Base-by-base conservation (phyloP, 2,888 invertebrate species). In the Anthoptus insignis region DNA sequence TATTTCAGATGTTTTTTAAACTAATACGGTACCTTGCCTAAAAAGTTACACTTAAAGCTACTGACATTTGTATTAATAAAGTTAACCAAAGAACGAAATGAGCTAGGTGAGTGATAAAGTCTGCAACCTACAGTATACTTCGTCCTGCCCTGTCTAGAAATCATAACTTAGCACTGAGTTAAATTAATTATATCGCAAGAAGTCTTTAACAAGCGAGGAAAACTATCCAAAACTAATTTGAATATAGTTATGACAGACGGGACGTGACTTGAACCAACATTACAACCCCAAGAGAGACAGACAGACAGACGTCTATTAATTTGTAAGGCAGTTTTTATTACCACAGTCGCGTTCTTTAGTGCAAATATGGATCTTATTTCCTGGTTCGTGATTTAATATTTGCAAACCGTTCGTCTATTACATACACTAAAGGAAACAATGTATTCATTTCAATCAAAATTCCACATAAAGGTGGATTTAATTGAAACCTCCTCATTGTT, bases 61-160 rank as follows among this genome's bases (percentile, higher is more conserved):
- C 49, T 65, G 50, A 56, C 54, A 59, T n/a, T 27, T 19, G 50
- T 27, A 45, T n/a, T n/a, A n/a, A n/a, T n/a, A 64, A 65, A 66
- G 49, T 66, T 56, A 42, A 53, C 39, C 49, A 59, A 65, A 58
- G 24, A 54, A 54, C 47, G 42, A 59, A 58, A 54, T 19, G 34
- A 66, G 70, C 59, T 61, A 60, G 37, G 32, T 34, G 16, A 53
- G 49, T 65, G 70, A 63, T 61, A 60, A 65, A 24, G 32, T 42
- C 7, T 22, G 37, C 66, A 71, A 71, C 71, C 69, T 72, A 68
- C 63, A 69, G 29, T 19, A 47, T 56, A 63, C 67, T 63, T 70
- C 73, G 67, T 68, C 64, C 68, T 70, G 71, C 60, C 70, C 73
- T 71, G 67, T 70, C 56, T 56, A 58, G 29, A 61, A 64, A 65